Evolutionary conservation across 2,888 invertebrate species (phyloP), one percentile per base, ranked within the genome.

Genomic region (Altica lythri): DNA sequence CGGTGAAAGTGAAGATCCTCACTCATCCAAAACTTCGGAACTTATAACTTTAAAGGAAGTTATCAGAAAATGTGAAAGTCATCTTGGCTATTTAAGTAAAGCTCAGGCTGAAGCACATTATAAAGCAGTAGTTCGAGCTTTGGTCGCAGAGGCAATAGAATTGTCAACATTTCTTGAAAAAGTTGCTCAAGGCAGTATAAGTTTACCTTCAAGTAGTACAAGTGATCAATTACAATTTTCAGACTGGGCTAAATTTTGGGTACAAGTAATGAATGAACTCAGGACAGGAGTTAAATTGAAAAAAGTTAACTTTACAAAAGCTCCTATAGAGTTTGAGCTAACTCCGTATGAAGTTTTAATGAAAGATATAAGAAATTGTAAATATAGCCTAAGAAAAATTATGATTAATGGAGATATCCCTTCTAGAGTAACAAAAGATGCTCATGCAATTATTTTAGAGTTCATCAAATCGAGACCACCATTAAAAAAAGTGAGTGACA

Each of bases 261-360:
- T 93, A 75, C 94, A 95, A 83, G 94, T 96, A 35, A 95, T 96
- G 74, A 88, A 89, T 62, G 92, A 96, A 75, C 80, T 97, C 54
- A 81, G 96, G 46, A 88, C 89, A 75, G 96, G 96, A 16, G 95
- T 96, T 5, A 89, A 94, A 74, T 80, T 97, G 74, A 95, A 95
- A 80, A 95, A 95, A 77, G 87, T 90, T 18, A 86, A 86, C 73
- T 83, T 82, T 74, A 85, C 87, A 57, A 80, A 87, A 69, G 84
- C 89, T 8, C 89, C 90, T 5, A 88, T 91, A 57, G 95, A 96
- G 76, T 96, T 89, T 77, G 95, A 95, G 77, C 78, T 96, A 67
- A 97, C 96, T 37, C 96, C 96, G 9, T 96, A 95, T 73, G 96
- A 97, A 79, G 94, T 95, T 72, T 83, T 97, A 51, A 93, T 97